A percentile compares a stretch with the other conserved stretches of the same genome.
Conservation (phyloP, 2,888 invertebrate species). For the Monopis laevigella region DNA sequence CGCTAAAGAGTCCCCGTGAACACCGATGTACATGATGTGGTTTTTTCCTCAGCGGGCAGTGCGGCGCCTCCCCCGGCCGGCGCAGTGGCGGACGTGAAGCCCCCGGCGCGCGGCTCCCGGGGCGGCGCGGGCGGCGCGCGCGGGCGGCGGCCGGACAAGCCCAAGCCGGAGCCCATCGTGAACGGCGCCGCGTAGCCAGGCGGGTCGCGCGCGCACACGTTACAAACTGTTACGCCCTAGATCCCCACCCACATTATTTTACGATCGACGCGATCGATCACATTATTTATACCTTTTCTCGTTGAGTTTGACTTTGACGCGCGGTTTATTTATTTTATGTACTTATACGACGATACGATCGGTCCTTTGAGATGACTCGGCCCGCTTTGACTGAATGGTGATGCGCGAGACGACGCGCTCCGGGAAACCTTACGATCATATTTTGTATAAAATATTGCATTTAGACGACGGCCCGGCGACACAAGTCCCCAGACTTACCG, state of each 20-base stretch:
- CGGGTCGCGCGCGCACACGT: background rate
- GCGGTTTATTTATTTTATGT: too few species aligned
- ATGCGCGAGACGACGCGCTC: conserved; percentile 15
- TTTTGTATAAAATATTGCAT: too few species aligned
- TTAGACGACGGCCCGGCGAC: too few species aligned
- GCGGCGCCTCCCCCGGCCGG: conserved; percentile 1
- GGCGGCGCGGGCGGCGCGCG: conserved; percentile 23
- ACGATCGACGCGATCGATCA: too few species aligned
- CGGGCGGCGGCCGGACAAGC: conserved; percentile 18
- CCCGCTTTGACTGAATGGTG: conserved; percentile 16
- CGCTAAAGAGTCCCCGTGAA: too few species aligned
- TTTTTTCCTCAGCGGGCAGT: background rate
- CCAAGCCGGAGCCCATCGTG: conserved; percentile 70
- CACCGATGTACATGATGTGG: too few species aligned
- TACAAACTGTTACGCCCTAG: too few species aligned
- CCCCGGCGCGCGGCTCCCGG: conserved; percentile 29
- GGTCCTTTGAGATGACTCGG: conserved; percentile 12
- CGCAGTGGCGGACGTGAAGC: conserved; percentile 25
- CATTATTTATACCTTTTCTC: too few species aligned
- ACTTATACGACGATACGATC: background rate
- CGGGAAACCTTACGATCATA: too few species aligned
- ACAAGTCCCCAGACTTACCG: too few species aligned
- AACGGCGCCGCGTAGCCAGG: conserved; percentile 69
- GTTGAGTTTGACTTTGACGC: too few species aligned
- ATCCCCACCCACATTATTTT: too few species aligned